These are phyloP conservation scores for Pluvianellus socialis DNA, from an alignment of 2,113 vertebrate genomes.

Conservation along the genomic window DNA sequence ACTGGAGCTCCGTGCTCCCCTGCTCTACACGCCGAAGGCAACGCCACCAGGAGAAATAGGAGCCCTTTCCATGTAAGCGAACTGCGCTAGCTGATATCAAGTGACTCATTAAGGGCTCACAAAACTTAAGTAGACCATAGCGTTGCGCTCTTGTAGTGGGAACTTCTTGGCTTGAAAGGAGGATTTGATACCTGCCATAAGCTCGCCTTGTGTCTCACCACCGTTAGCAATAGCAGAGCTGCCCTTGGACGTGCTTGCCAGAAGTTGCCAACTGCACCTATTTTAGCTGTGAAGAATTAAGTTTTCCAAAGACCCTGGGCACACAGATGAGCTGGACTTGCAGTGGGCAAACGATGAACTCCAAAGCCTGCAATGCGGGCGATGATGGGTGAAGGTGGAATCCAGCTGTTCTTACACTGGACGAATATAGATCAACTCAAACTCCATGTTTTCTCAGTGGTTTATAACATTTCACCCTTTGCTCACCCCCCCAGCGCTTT, in stretches of 20 bases:
- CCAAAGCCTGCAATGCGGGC: not conserved
- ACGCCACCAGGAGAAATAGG: constrained; percentile 30
- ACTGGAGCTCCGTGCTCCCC: not conserved
- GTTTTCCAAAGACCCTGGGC: not conserved
- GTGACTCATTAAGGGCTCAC: constrained; percentile 60
- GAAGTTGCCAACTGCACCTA: not conserved
- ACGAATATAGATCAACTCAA: not conserved
- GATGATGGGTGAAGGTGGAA: not conserved
- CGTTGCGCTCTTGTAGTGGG: constrained; percentile 31
- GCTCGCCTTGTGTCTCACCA: not conserved
- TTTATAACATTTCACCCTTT: not conserved
- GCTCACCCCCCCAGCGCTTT: not conserved
- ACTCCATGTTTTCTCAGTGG: not conserved
- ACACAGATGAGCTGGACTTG: not conserved
- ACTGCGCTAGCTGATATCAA: constrained; percentile 42
- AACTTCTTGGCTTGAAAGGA: constrained; percentile 43
- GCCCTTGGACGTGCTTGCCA: not conserved
- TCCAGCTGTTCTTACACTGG: not conserved
- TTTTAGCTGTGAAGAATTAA: not conserved
- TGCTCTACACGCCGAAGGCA: not conserved
- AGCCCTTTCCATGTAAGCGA: constrained; percentile 63
- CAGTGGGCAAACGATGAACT: not conserved
- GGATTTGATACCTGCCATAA: constrained; percentile 45
- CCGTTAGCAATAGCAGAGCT: not conserved
- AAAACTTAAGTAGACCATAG: constrained; percentile 62